Evolutionary conservation across 2,113 vertebrate genomes (phyloP).

Genomic region (Tapirus terrestris): DNA sequence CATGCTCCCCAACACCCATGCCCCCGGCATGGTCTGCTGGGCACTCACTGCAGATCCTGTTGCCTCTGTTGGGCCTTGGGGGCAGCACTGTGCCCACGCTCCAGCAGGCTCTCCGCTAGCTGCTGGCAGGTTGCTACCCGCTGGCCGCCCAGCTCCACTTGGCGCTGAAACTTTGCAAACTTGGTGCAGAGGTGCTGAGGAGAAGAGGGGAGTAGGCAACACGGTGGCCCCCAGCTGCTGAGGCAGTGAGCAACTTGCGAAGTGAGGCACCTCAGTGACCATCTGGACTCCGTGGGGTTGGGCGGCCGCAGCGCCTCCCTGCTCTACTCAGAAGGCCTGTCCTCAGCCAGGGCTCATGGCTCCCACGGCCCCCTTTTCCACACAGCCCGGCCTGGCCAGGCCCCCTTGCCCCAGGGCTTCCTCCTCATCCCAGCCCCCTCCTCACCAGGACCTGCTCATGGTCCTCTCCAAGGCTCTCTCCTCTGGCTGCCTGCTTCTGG

Average conservation of each 20-base stretch:
- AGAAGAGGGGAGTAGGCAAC: background rate
- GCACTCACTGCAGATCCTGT: conserved; percentile 88
- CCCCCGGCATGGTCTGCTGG: background rate
- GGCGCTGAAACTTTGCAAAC: conserved; percentile 88
- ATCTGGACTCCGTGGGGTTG: accelerated
- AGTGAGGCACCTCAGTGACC: background rate
- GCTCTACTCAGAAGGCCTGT: background rate
- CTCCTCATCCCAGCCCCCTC: background rate
- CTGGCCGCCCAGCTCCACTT: conserved; percentile 87
- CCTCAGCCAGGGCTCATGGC: background rate
- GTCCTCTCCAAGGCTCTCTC: conserved; percentile 88
- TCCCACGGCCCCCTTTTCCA: background rate
- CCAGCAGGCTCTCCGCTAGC: conserved; percentile 85
- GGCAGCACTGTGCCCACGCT: conserved; percentile 83
- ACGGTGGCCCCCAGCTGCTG: too few relatives aligned
- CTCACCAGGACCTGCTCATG: conserved; percentile 90
- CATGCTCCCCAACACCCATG: background rate
- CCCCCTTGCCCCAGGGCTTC: accelerated
- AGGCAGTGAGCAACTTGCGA: background rate
- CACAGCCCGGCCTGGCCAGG: background rate
- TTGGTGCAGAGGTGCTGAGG: conserved; percentile 87
- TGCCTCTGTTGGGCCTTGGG: conserved; percentile 84
- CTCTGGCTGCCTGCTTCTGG: conserved; percentile 85
- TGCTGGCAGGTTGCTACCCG: conserved; percentile 85
- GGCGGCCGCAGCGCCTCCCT: accelerated